Conservation (phyloP, 2,797 vertebrate genomes). For the Acrocephalus scirpaceus region DNA sequence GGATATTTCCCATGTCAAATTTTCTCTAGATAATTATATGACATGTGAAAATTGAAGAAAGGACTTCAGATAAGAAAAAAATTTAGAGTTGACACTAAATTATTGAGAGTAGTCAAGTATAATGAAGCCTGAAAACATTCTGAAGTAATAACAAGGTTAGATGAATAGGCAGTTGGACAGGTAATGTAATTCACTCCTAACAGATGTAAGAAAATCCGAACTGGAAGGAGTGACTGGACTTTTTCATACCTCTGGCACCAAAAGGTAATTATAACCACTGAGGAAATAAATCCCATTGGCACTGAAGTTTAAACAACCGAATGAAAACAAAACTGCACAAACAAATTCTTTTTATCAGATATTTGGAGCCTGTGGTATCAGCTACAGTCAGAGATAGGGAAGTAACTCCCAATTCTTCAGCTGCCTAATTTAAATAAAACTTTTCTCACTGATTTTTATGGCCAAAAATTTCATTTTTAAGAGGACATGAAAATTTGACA, state of each 20-base stretch:
- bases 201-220: neutral
- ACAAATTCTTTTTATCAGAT: neutral
- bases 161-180: neutral
- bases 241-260: neutral
- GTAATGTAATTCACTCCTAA: neutral
- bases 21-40: constrained; percentile 1
- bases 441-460: neutral
- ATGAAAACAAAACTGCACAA: neutral
- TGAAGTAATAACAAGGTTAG: constrained; percentile 21
- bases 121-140: constrained; percentile 19
- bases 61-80: neutral
- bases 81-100: constrained; percentile 2
- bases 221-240: neutral
- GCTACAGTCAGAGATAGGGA: neutral
- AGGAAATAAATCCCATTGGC: neutral
- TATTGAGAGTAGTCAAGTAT: neutral
- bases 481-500: neutral
- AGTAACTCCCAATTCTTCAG: neutral
- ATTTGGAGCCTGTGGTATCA: neutral
- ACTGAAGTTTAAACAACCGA: neutral
- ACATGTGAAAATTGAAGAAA: neutral
- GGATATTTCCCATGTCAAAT: neutral
- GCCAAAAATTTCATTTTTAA: neutral
- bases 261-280: neutral
- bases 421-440: neutral